Evolutionary conservation across 2,113 vertebrate genomes (phyloP), one percentile per base, ranked within the genome.

Genomic region (Varanus komodoensis): DNA sequence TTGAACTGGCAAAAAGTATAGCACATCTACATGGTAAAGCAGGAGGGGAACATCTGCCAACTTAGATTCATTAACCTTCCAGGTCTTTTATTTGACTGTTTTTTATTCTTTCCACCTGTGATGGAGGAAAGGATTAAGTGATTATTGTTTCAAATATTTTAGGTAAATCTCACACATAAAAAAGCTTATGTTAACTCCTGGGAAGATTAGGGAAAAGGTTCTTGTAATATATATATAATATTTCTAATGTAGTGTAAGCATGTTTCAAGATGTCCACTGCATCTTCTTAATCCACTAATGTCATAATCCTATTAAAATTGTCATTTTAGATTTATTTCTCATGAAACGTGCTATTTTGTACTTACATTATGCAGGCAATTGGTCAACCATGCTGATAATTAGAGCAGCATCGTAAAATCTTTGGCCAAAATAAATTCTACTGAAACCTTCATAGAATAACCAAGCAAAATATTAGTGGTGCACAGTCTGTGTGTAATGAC

Each of bases 61-160:
- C 34, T 50, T 52, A 54, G 57, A n/a, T 80, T 87, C 77, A 68
- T 84, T 84, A 44, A 68, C 38, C 64, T 50, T 82, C 17, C 32
- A 9, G 15, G n/a, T 82, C 54, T 81, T 79, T 44, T 50, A 27
- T 14, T 23, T 54, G 52, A 32, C 50, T 54, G n/a, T 82, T 48
- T 61, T 57, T 34, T 61, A 61, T 82, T 34, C 54, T 61, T 61
- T 82, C 54, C 29, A 61, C 34, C 54, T 61, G 19, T 79, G 44
- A 79, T 61, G 15, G 80, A 61, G 54, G 54, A 82, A 82, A 82
- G 32, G n/a, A 29, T 78, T 77, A 32, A 77, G 74, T 61, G 38
- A 87, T 87, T 44, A 32, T 87, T 87, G 38, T 86, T 73, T 87
- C 86, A 87, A 78, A 27, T 64, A 64, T 48, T 87, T 78, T 67